Conservation (phyloP, 2,113 vertebrate species). For the Hippotragus niger region DNA sequence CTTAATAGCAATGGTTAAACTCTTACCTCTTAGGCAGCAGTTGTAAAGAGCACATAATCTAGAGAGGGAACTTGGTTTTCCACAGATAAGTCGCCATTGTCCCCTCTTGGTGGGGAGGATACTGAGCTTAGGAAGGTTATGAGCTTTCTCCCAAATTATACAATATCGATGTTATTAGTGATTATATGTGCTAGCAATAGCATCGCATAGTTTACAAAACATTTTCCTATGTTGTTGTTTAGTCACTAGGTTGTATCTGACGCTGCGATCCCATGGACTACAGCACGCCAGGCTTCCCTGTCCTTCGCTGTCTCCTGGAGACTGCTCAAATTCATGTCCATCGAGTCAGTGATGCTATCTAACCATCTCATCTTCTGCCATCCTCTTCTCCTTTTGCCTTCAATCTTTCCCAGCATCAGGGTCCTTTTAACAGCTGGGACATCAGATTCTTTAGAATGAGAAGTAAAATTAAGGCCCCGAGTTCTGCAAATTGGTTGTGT, state of each 20-base stretch:
- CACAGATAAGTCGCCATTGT: fast-evolving
- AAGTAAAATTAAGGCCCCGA: no score
- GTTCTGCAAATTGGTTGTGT: not conserved
- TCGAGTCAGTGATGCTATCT: not conserved
- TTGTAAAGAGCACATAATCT: no score
- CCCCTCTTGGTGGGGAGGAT: not conserved
- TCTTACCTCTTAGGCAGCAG: not conserved
- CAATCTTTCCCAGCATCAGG: not conserved
- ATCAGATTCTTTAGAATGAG: not conserved
- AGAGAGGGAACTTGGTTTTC: not conserved
- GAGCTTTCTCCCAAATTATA: not conserved
- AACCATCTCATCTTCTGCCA: not conserved
- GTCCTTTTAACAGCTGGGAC: no score
- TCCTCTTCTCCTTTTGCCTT: not conserved
- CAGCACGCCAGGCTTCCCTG: not conserved
- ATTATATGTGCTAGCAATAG: no score
- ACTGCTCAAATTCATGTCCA: not conserved
- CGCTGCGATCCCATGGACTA: not conserved
- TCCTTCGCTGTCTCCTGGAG: not conserved
- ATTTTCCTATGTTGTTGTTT: not conserved
- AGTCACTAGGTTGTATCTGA: not conserved
- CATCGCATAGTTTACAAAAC: not conserved
- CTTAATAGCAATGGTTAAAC: not conserved
- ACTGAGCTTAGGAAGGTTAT: not conserved
- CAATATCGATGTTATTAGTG: not conserved